These are phyloP conservation scores for Neodontobutis hainanensis DNA, from an alignment of 2,113 vertebrate species.

Conservation along the genomic window DNA sequence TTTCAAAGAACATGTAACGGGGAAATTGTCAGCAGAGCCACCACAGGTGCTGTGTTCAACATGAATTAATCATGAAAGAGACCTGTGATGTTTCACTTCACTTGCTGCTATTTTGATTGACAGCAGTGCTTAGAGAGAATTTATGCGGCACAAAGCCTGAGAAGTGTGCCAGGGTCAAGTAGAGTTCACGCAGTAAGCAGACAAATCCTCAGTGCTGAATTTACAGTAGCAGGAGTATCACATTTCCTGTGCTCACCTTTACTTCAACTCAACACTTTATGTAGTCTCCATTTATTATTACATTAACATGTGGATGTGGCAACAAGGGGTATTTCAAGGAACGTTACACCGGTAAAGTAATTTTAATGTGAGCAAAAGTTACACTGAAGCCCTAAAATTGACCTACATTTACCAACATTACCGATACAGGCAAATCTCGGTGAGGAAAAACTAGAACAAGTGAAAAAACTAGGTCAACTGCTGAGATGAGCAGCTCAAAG, in stretches of 20 bases:
- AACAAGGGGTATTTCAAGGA: neutral
- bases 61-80: slow-evolving; percentile 77
- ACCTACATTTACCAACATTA: neutral
- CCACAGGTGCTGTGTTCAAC: slow-evolving; percentile 70
- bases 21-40: slow-evolving; percentile 67
- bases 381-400: neutral
- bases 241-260: slow-evolving; percentile 22
- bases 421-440: slow-evolving; percentile 8
- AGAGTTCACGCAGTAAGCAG: slow-evolving; percentile 61
- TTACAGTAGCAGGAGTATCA: slow-evolving; percentile 20
- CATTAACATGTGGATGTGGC: neutral
- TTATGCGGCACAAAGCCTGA: slow-evolving; percentile 59
- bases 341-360: neutral
- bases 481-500: neutral
- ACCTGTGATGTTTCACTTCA: slow-evolving; percentile 73
- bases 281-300: neutral
- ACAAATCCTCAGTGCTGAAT: slow-evolving; percentile 41
- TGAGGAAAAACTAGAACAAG: slow-evolving; percentile 16
- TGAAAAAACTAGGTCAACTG: slow-evolving; percentile 22
- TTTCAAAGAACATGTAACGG: slow-evolving; percentile 58
- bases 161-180: slow-evolving; percentile 67
- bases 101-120: slow-evolving; percentile 68
- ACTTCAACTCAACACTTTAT: slow-evolving; percentile 1
- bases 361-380: neutral
- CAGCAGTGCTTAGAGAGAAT: slow-evolving; percentile 63